Conservation (phyloP, 92 coral and sea anemone genomes). For the Zoanthus gigantus region DNA sequence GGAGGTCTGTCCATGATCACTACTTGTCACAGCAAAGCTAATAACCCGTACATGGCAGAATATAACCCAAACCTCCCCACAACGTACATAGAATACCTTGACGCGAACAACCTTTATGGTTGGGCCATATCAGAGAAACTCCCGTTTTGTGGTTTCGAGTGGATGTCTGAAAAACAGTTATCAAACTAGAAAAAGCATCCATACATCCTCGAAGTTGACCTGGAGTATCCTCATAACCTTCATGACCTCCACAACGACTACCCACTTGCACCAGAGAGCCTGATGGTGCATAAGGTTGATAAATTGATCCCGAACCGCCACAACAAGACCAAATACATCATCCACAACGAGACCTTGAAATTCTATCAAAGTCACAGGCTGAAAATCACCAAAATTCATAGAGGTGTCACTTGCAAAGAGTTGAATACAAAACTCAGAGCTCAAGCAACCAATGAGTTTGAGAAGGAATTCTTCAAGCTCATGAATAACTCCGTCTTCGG, state of each 20-base stretch:
- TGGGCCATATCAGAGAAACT: neutral
- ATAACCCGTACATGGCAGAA: constrained; percentile 37
- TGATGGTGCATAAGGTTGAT: neutral
- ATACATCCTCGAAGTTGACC: neutral
- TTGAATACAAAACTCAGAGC: neutral
- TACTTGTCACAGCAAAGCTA: neutral
- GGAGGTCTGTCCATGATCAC: constrained; percentile 59
- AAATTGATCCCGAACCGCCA: neutral
- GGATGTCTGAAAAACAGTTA: neutral
- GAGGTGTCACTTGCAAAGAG: neutral
- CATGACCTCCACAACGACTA: neutral
- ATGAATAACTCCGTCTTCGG: neutral
- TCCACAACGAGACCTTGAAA: neutral
- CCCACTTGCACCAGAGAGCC: neutral
- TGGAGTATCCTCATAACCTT: neutral
- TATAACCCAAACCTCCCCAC: constrained; percentile 37
- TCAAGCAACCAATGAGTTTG: neutral
- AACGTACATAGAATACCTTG: neutral
- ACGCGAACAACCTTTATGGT: neutral
- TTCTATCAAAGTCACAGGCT: neutral
- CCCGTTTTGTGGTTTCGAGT: neutral
- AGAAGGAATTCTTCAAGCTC: no score
- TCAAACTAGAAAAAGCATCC: neutral
- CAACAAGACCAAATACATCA: neutral
- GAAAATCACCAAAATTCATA: neutral